Percentiles rank a stretch among this genome's conserved stretches.
Conservation (phyloP, 1,140 invertebrate species). For the Gyrodactylus bullatarudis region DNA sequence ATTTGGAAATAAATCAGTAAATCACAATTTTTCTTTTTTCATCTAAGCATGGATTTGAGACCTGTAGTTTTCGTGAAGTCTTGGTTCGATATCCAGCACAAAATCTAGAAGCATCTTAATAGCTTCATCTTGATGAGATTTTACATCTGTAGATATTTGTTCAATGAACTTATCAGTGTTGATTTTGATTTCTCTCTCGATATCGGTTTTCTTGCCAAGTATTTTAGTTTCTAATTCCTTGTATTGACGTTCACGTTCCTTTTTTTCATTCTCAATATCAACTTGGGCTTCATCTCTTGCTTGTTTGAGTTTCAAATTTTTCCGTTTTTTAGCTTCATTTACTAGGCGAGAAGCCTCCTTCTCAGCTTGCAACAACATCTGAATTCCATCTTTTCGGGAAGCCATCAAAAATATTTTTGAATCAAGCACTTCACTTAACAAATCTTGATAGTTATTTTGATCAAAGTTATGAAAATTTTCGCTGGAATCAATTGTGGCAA, state of each 20-base stretch:
- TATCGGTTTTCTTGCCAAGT: not conserved
- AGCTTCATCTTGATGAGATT: not conserved
- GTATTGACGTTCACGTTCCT: not conserved
- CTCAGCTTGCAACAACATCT: not conserved
- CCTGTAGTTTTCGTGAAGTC: not conserved
- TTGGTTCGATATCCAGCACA: not conserved
- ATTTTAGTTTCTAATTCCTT: not conserved
- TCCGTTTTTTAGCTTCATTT: not conserved
- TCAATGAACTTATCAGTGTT: not conserved
- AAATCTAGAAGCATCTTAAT: not conserved
- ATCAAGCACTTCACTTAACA: too few species aligned
- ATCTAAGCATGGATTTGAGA: not conserved
- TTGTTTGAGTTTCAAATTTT: not conserved
- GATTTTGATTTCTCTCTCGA: not conserved
- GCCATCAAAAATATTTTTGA: too few species aligned
- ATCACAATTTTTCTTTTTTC: too few species aligned
- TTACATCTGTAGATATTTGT: not conserved
- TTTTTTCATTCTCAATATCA: not conserved
- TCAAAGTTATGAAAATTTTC: too few species aligned
- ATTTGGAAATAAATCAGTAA: too few species aligned
- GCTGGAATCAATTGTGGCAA: too few species aligned
- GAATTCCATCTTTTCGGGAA: not conserved
- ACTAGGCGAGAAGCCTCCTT: not conserved
- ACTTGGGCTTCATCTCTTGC: not conserved
- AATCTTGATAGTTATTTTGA: too few species aligned